Evolutionary conservation across 2,113 vertebrate species (phyloP).

Genomic region (Actenoides hombroni): DNA sequence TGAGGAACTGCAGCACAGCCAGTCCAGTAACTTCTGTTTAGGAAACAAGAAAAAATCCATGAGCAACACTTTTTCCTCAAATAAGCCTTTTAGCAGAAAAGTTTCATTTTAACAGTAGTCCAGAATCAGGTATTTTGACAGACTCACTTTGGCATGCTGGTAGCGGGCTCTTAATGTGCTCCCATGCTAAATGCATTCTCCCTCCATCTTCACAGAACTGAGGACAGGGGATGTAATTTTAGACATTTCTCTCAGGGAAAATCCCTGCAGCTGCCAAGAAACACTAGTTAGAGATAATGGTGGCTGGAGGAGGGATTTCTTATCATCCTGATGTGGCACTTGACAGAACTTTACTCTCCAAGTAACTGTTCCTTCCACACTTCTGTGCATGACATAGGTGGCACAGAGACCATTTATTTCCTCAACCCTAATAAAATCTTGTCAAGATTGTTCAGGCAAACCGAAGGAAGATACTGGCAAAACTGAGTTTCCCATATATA

Average conservation of each 20-base stretch:
- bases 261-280: not conserved
- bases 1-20: not conserved
- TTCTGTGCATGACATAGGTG: rapidly evolving
- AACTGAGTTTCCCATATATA: not conserved
- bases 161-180: rapidly evolving
- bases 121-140: not conserved
- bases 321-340: not conserved
- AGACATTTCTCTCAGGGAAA: not conserved
- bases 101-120: not conserved
- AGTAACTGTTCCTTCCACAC: not conserved
- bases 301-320: not conserved
- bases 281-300: not conserved
- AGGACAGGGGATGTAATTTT: not conserved
- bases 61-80: not conserved
- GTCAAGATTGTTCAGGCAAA: not conserved
- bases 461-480: not conserved
- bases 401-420: not conserved
- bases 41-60: not conserved
- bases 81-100: not conserved
- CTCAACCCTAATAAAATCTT: not conserved
- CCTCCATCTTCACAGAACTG: not conserved
- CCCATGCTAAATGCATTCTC: not conserved
- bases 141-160: not conserved
- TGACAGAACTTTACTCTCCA: not conserved
- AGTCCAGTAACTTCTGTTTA: not conserved